Conservation (phyloP, 1,140 invertebrate genomes). For the Ectropis grisescens region DNA sequence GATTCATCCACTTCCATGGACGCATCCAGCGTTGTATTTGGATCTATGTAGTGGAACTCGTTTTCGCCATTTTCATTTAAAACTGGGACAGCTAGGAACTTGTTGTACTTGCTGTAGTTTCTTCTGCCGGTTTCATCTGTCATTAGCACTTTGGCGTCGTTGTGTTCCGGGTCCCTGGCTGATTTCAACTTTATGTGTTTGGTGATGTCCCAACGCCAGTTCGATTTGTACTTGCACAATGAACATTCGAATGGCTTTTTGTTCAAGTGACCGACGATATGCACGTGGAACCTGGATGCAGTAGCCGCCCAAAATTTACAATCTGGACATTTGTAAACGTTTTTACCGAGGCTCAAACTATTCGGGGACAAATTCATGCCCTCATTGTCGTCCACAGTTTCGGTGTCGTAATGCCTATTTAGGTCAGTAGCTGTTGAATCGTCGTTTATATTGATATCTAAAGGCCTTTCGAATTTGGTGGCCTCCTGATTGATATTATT, state of each 20-base stretch:
- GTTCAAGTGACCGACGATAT: conserved; percentile 92
- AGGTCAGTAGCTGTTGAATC: conserved; percentile 48
- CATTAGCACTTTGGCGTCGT: conserved; percentile 84
- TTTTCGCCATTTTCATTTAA: conserved; percentile 67
- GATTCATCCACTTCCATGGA: conserved; percentile 40
- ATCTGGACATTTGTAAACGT: conserved; percentile 91
- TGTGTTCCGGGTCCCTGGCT: conserved; percentile 83
- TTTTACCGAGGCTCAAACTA: conserved; percentile 65
- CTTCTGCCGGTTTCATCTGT: conserved; percentile 91
- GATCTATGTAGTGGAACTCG: conserved; percentile 53
- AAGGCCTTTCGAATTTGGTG: conserved; percentile 48
- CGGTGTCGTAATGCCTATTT: conserved; percentile 32
- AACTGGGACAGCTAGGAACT: conserved; percentile 83
- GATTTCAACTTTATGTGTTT: conserved; percentile 95
- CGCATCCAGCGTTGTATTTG: conserved; percentile 34
- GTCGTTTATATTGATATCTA: conserved; percentile 58
- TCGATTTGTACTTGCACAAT: conserved; percentile 91
- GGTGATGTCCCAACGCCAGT: conserved; percentile 96
- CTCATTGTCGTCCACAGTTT: conserved; percentile 55
- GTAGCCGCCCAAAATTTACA: conserved; percentile 92
- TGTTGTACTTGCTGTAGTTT: conserved; percentile 94
- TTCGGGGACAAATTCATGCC: conserved; percentile 51
- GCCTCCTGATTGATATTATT: conserved; percentile 68
- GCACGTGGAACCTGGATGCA: conserved; percentile 92
- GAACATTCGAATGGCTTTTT: conserved; percentile 96